Evolutionary conservation across 2,888 invertebrate genomes (phyloP).

Genomic region (Apantesis nais): DNA sequence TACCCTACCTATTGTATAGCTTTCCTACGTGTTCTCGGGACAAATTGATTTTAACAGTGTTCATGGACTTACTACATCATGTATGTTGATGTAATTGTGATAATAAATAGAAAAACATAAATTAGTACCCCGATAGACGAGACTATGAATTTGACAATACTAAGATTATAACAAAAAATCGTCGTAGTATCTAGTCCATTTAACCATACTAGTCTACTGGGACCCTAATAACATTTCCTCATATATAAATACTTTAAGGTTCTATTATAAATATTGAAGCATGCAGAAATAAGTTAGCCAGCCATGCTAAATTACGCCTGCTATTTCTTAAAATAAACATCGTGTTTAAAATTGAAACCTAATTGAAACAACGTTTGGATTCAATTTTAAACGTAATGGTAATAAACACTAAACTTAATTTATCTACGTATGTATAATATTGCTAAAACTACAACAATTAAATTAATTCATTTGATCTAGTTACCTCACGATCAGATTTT

Average conservation of each 20-base stretch:
- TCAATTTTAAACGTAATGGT: slow-evolving; percentile 48
- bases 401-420: slow-evolving; percentile 46
- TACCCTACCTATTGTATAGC: slow-evolving; percentile 61
- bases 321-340: slow-evolving; percentile 33
- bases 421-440: slow-evolving; percentile 65
- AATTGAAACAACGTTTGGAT: slow-evolving; percentile 25
- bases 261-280: slow-evolving; percentile 45
- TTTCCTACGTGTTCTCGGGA: slow-evolving; percentile 33
- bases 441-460: slow-evolving; percentile 47
- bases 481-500: slow-evolving; percentile 55
- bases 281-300: slow-evolving; percentile 32
- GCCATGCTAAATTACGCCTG: slow-evolving; percentile 30
- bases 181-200: background rate
- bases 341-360: slow-evolving; percentile 45
- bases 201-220: slow-evolving; percentile 26
- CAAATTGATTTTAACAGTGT: slow-evolving; percentile 29
- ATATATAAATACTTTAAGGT: slow-evolving; percentile 41
- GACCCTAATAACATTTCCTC: slow-evolving; percentile 29
- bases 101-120: slow-evolving; percentile 40
- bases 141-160: slow-evolving; percentile 7
- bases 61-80: slow-evolving; percentile 32
- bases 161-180: slow-evolving; percentile 2
- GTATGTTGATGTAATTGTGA: slow-evolving; percentile 42
- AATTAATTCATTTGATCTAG: slow-evolving; percentile 79
- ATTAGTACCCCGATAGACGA: slow-evolving; percentile 39